phyloP scores from a whole-genome alignment of 2,797 vertebrate genomes.

The Muscicapa striata region DNA sequence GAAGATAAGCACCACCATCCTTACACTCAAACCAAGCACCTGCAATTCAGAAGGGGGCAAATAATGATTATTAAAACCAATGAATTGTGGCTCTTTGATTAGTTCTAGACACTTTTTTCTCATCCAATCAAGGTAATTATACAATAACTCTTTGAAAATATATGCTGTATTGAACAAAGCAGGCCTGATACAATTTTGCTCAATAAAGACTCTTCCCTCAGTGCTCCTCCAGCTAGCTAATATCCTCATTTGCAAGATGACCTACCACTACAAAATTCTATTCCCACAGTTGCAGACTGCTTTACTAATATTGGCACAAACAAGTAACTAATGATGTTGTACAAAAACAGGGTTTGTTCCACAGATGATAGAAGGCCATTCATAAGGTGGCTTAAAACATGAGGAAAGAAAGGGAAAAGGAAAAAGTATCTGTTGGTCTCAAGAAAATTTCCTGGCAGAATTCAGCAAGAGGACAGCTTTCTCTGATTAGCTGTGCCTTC shows the following conservation, averaged over 20 bases:
- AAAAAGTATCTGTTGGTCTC: not conserved
- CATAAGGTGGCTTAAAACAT: not conserved
- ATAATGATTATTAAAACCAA: constrained; percentile 45
- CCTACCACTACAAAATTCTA: not conserved
- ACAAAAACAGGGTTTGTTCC: not conserved
- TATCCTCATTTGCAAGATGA: not conserved
- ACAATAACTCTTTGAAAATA: constrained; percentile 47
- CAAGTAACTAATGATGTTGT: not conserved
- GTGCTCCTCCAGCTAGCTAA: not conserved
- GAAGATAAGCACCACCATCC: constrained; percentile 59
- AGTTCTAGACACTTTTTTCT: constrained; percentile 48
- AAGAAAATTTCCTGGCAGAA: constrained; percentile 15
- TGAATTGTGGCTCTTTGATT: constrained; percentile 66
- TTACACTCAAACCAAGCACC: constrained; percentile 64
- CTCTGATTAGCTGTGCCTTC: not conserved
- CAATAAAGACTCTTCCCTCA: not conserved
- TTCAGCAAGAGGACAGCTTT: not conserved
- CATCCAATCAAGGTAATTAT: constrained; percentile 75
- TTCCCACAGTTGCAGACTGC: not conserved
- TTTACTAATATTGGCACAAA: not conserved
- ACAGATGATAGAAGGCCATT: not conserved
- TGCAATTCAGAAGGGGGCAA: constrained; percentile 62
- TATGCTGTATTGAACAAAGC: constrained; percentile 50
- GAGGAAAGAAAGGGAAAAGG: not conserved
- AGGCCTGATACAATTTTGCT: not conserved